Conservation (phyloP, 2,113 vertebrate genomes). For the Phalacrocorax pelagicus region DNA sequence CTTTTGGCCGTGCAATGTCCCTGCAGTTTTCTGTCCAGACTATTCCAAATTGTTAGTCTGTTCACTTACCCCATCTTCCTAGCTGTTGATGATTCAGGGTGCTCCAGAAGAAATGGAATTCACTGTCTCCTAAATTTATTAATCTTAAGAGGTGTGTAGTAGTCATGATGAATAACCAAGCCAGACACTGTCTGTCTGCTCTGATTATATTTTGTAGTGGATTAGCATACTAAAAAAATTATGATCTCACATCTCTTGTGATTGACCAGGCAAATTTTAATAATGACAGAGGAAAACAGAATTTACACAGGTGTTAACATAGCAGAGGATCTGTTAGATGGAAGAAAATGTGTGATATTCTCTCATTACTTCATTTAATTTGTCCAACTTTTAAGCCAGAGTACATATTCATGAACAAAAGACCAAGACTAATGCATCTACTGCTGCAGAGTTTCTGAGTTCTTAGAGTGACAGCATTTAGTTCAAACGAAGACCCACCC, state of each 20-base stretch:
- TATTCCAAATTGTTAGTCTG: background rate
- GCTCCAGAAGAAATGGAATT: background rate
- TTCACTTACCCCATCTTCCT: background rate
- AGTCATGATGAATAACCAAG: background rate
- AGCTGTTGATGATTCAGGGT: background rate
- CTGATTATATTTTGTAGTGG: background rate
- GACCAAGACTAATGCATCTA: background rate
- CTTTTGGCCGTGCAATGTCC: background rate
- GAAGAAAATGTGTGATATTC: background rate
- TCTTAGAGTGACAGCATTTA: background rate
- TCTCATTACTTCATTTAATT: background rate
- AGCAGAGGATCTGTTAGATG: background rate
- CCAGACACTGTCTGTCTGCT: background rate
- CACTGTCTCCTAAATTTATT: background rate
- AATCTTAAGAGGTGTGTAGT: background rate
- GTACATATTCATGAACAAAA: background rate
- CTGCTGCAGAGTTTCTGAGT: background rate
- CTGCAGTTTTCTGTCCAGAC: background rate
- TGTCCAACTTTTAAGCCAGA: background rate
- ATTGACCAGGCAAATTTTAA: background rate
- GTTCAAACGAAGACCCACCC: background rate
- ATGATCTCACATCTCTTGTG: background rate
- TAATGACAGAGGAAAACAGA: background rate
- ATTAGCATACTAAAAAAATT: background rate
- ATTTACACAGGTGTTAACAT: background rate